Conservation (phyloP, 2,888 invertebrate species). For the Epirrita christyi region DNA sequence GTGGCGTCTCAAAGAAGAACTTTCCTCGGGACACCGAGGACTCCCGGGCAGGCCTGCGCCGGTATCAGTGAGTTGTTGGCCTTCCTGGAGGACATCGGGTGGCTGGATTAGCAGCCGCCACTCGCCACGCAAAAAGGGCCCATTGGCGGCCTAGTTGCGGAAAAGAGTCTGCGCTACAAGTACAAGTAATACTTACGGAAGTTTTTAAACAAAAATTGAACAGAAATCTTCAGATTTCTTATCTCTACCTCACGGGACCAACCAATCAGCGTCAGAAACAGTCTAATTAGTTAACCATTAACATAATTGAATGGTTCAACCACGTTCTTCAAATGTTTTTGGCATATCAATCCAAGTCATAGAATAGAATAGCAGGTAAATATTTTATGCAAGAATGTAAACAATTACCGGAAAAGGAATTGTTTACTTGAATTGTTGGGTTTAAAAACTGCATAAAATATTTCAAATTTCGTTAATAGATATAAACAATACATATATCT, state of each 20-base stretch:
- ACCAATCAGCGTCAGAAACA: slow-evolving; percentile 4
- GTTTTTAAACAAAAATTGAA: too few relatives aligned
- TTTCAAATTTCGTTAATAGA: background rate
- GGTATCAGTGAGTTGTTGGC: too few relatives aligned
- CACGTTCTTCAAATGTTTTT: slow-evolving; percentile 34
- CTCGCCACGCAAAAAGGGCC: too few relatives aligned
- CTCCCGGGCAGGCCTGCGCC: too few relatives aligned
- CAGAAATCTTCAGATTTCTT: background rate
- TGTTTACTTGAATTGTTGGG: background rate
- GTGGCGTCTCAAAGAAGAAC: too few relatives aligned
- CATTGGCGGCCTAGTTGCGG: too few relatives aligned
- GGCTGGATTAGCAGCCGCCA: too few relatives aligned
- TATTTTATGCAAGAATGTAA: slow-evolving; percentile 22
- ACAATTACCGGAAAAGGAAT: slow-evolving; percentile 11
- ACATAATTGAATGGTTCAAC: slow-evolving; percentile 26
- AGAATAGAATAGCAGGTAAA: slow-evolving; percentile 18
- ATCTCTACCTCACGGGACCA: background rate
- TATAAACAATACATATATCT: too few relatives aligned
- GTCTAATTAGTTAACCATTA: slow-evolving; percentile 15
- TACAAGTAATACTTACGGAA: too few relatives aligned
- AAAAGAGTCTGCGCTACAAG: too few relatives aligned
- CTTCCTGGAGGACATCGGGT: too few relatives aligned
- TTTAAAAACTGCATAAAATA: background rate
- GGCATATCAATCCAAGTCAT: slow-evolving; percentile 41
- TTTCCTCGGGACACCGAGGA: too few relatives aligned